Percentiles rank a stretch among this genome's conserved stretches.
Conservation (phyloP, 2,113 vertebrate genomes). For the Sinosuthora webbiana region DNA sequence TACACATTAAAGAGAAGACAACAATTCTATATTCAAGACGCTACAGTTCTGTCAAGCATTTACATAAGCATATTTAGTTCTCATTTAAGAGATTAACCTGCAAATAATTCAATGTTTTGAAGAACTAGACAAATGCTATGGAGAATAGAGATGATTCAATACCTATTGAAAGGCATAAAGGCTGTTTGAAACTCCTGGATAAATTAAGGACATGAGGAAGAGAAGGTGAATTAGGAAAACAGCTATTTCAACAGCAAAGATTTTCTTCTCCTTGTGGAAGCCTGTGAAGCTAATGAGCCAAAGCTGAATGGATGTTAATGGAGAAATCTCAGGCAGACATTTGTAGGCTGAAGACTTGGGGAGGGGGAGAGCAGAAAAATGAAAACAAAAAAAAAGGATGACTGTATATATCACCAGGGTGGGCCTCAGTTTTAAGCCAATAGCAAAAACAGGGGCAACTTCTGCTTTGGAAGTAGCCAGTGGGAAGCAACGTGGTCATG, state of each 20-base stretch:
- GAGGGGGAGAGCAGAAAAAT: background rate
- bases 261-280: background rate
- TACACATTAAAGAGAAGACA: background rate
- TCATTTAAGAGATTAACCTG: background rate
- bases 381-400: background rate
- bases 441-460: background rate
- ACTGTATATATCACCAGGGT: background rate
- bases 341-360: background rate
- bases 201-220: constrained; percentile 25
- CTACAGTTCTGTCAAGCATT: background rate
- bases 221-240: background rate
- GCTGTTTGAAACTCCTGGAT: constrained; percentile 36
- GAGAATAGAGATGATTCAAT: background rate
- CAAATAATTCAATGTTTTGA: constrained; percentile 39
- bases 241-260: background rate
- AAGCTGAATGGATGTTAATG: background rate
- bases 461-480: background rate
- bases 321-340: background rate
- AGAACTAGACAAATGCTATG: constrained; percentile 24
- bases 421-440: background rate
- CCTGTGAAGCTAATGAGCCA: background rate
- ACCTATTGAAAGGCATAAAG: constrained; percentile 31
- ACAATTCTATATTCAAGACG: background rate
- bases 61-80: constrained; percentile 3
- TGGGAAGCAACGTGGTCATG: background rate